A percentile compares a stretch with the other conserved stretches of the same genome.
phyloP scores from a whole-genome alignment of 2,888 invertebrate genomes.

The Cinara cedri region DNA sequence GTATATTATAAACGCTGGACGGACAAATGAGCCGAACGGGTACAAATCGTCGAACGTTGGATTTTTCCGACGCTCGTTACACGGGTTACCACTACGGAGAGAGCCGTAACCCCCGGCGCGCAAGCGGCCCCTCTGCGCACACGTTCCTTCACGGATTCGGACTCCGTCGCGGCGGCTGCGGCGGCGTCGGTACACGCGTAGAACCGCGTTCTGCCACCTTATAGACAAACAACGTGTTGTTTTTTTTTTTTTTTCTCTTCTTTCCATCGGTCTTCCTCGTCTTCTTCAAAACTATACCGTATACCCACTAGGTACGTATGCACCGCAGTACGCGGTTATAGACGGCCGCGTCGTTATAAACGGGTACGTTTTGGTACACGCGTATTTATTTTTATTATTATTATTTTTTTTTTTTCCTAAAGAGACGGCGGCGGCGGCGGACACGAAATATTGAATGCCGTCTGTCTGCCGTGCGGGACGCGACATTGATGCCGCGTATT shows the following conservation, averaged over 20 bases:
- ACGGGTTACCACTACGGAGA: no score
- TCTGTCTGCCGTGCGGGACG: constrained; percentile 8
- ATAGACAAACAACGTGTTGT: constrained; percentile 13
- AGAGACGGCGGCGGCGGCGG: no score
- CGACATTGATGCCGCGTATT: constrained; percentile 2
- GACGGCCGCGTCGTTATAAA: no score
- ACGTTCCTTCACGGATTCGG: constrained; percentile 16
- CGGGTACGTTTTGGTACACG: no score
- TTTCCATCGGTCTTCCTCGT: no score
- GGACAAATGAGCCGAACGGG: constrained; percentile 45
- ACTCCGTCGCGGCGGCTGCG: not conserved
- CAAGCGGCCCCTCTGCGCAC: constrained; percentile 2
- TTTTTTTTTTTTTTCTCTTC: not conserved
- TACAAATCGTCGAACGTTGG: constrained; percentile 41
- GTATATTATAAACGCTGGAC: constrained; percentile 28
- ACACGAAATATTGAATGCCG: constrained; percentile 29
- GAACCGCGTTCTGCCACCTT: constrained; percentile 22
- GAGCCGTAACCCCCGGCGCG: constrained; percentile 38
- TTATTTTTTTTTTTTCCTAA: no score
- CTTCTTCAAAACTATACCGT: no score
- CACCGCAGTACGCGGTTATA: no score
- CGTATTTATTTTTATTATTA: no score
- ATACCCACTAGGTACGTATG: no score
- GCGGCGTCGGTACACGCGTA: not conserved
- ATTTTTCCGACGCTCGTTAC: constrained; percentile 38